phyloP scores from a whole-genome alignment of 2,797 vertebrate genomes.

The Scolopax bukidnonensis region DNA sequence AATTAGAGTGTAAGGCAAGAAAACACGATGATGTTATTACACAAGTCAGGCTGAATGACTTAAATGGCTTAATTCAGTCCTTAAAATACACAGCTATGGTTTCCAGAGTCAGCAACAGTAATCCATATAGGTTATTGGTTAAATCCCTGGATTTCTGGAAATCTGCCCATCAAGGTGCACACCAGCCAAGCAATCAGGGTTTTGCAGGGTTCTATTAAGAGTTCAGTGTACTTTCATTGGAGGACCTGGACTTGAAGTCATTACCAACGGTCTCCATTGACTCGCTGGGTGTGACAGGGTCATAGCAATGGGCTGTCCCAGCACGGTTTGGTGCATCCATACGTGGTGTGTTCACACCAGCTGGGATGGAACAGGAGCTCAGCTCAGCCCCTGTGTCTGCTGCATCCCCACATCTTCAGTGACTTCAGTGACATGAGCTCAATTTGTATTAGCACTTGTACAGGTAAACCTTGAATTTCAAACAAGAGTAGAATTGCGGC shows the following conservation, averaged over 20 bases:
- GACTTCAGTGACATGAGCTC: background rate
- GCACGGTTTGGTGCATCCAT: background rate
- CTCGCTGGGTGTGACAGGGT: background rate
- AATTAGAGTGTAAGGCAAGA: background rate
- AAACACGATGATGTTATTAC: background rate
- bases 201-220: background rate
- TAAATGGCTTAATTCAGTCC: background rate
- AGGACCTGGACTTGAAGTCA: background rate
- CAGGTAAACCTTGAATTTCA: background rate
- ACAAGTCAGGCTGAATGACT: background rate
- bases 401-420: background rate
- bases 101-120: background rate
- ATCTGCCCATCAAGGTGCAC: background rate
- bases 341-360: fast-evolving
- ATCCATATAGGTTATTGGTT: background rate
- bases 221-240: background rate
- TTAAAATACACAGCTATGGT: background rate
- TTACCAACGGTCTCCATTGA: background rate
- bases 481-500: background rate
- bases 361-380: background rate
- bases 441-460: background rate
- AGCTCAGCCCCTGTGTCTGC: background rate
- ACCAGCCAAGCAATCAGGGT: background rate
- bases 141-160: background rate
- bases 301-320: background rate